Percentiles rank a stretch among this genome's conserved stretches.
Conservation (phyloP, 2,797 vertebrate species). For the Thunnus albacares region DNA sequence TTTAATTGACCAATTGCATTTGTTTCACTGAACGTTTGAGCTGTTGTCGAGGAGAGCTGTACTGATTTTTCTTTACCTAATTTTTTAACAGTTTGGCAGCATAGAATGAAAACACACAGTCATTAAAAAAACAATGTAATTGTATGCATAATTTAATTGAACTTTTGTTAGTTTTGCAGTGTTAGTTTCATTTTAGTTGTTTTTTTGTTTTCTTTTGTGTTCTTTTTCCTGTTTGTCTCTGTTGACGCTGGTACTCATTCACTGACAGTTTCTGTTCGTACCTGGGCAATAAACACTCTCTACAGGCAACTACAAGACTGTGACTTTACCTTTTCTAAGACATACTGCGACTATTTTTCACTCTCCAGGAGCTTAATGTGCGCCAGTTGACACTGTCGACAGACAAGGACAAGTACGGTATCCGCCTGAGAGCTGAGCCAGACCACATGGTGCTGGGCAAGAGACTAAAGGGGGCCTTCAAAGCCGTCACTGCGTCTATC, state of each 20-base stretch:
- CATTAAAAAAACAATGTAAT: background rate
- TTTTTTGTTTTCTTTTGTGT: background rate
- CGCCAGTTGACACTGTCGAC: slow-evolving; percentile 93
- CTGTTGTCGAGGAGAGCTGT: background rate
- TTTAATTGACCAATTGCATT: background rate
- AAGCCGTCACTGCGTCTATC: slow-evolving; percentile 90
- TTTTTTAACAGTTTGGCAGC: background rate
- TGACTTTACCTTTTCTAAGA: slow-evolving; percentile 15
- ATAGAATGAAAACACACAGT: background rate
- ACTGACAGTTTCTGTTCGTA: background rate
- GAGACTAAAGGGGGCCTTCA: slow-evolving; percentile 95
- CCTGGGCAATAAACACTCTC: background rate
- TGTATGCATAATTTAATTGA: background rate
- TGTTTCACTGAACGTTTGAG: background rate
- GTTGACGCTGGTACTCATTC: background rate
- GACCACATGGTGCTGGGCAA: slow-evolving; percentile 99
- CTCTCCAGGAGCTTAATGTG: slow-evolving; percentile 93
- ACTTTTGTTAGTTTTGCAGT: background rate
- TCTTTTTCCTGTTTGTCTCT: background rate
- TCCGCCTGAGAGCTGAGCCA: slow-evolving; percentile 93
- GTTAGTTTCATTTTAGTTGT: background rate
- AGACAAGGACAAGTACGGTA: slow-evolving; percentile 94
- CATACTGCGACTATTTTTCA: slow-evolving; percentile 4
- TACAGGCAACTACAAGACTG: background rate
- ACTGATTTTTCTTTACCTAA: background rate